These are phyloP conservation scores for Crotophaga sulcirostris DNA, from an alignment of 2,113 vertebrate species.

Conservation along the genomic window DNA sequence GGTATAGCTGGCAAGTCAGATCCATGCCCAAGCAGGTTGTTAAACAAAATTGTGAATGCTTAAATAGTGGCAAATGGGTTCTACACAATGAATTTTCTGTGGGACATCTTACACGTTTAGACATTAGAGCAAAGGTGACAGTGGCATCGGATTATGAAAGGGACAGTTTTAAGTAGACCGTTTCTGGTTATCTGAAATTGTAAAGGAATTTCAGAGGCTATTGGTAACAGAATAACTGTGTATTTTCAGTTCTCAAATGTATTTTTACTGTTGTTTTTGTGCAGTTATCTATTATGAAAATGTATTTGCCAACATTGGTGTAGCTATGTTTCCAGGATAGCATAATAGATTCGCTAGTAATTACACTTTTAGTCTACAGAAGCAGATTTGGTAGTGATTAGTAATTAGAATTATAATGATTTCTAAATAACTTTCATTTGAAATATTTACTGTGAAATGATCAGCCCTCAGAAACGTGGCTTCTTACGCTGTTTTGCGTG, in stretches of 20 bases:
- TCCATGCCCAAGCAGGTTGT: neutral
- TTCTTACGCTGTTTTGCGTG: neutral
- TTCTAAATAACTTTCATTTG: neutral
- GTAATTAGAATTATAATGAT: neutral
- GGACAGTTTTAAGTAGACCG: neutral
- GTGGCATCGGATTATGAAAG: neutral
- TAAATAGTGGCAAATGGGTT: neutral
- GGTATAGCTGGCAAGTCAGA: neutral
- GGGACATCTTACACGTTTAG: neutral
- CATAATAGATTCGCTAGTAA: neutral
- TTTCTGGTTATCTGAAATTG: neutral
- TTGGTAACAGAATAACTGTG: accelerated
- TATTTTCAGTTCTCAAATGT: neutral
- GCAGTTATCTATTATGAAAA: neutral
- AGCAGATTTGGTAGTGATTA: neutral
- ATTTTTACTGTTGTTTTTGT: neutral
- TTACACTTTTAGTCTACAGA: neutral
- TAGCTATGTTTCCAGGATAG: neutral
- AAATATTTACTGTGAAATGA: neutral
- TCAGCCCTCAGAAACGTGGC: neutral
- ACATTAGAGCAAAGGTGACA: neutral
- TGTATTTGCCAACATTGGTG: neutral
- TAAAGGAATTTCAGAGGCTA: neutral
- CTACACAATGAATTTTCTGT: neutral
- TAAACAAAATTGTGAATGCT: neutral